Base-by-base conservation (phyloP, 2,113 vertebrate species). In the Orthonyx spaldingii region DNA sequence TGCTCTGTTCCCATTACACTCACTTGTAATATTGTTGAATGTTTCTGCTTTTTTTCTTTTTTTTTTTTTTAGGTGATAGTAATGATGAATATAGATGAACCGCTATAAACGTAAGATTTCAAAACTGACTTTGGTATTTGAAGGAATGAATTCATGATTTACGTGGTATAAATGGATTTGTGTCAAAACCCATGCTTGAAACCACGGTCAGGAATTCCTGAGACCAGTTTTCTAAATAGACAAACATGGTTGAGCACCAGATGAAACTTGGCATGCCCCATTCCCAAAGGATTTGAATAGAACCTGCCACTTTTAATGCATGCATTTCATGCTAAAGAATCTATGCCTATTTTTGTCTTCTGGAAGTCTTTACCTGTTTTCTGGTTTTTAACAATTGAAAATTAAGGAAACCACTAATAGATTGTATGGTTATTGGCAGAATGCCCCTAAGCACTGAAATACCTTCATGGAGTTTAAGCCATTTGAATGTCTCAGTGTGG, bases 1-100 rank as follows among this genome's bases (percentile, higher is more conserved):
- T 82, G 42, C 91, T 95, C 90, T 94, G 89, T 96, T 97, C 96
- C 89, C 72, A 78, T 84, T 96, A 92, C 79, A 85, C 84, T 97
- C 82, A 75, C 90, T 86, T 15, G 1, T 64, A 84, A 80, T 79
- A 91, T 71, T 97, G 81, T 96, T 95, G 95, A 95, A 98, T 94
- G 50, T 87, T 93, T 50, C 11, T 41, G 23, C 1, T 3, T 16
- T 49, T 11, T 50, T 81, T 68, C n/a, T 17, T 21, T 41, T 33
- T 42, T 93, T 72, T 81, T 79, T 91, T 92, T 81, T 37, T 55
- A 90, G 52, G 41, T 96, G 84, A 44, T 81, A 91, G 66, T 91
- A 56, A 81, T 42, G 89, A 90, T 95, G 92, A 96, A 93, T 95
- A 95, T 89, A 90, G 93, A 97, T 93, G 95, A 91, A 84, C 70